Conservation (phyloP, 2,888 invertebrate genomes). For the Actias luna region DNA sequence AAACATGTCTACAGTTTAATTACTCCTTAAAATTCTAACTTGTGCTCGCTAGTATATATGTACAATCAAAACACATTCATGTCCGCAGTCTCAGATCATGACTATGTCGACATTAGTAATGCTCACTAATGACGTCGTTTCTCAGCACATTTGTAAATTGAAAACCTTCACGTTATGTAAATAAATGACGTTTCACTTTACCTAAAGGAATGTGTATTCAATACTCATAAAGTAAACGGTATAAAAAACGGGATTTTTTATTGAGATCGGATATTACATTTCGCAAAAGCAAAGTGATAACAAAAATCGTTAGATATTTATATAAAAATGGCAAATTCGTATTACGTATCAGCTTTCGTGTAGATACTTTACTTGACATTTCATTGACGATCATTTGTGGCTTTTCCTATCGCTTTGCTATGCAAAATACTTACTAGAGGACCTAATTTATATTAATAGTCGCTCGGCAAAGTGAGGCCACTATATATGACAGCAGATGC, state of each 20-base stretch:
- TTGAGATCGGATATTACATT: neutral
- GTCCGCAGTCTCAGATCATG: neutral
- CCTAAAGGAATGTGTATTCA: constrained; percentile 13
- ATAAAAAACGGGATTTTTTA: neutral
- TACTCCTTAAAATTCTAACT: neutral
- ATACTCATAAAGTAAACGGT: neutral
- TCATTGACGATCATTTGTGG: no score
- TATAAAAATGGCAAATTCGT: no score
- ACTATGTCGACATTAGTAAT: neutral
- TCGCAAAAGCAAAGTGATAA: no score
- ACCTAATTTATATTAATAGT: no score
- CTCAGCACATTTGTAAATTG: constrained; percentile 2
- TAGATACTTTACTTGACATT: no score
- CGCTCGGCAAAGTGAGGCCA: no score
- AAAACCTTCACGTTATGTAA: constrained; percentile 11
- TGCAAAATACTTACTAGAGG: no score
- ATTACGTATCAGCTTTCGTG: no score
- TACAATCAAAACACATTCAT: neutral
- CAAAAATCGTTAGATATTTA: no score
- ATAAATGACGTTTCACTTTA: constrained; percentile 12
- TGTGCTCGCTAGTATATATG: neutral
- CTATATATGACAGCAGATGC: no score
- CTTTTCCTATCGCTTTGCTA: no score
- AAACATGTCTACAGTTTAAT: neutral
- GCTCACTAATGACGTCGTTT: neutral